Evolutionary conservation across 2,113 vertebrate species (phyloP).

Genomic region (Picathartes gymnocephalus): DNA sequence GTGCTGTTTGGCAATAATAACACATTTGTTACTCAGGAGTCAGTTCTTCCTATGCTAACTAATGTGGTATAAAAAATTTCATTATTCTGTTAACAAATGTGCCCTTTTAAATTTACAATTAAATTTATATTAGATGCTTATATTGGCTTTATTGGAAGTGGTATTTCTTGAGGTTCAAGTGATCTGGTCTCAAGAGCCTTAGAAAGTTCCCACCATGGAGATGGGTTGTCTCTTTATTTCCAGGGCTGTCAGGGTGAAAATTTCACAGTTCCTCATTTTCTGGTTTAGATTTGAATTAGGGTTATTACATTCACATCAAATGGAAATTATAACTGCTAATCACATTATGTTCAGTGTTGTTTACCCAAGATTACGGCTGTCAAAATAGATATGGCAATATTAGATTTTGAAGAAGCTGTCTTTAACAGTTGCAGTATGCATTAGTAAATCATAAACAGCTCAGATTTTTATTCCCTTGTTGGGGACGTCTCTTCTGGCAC

Average conservation of each 20-base stretch:
- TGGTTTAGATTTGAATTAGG: neutral
- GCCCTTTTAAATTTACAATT: neutral
- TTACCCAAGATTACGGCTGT: neutral
- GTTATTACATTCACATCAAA: slow-evolving; percentile 2
- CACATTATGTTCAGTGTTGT: slow-evolving; percentile 8
- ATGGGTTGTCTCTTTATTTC: neutral
- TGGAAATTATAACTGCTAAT: slow-evolving; percentile 24
- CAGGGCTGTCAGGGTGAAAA: neutral
- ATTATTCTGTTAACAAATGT: neutral
- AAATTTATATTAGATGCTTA: neutral
- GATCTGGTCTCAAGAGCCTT: neutral
- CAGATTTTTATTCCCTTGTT: neutral
- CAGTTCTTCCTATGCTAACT: neutral
- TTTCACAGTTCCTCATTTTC: neutral
- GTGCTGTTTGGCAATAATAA: neutral
- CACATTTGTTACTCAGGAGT: neutral
- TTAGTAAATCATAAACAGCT: slow-evolving; percentile 1
- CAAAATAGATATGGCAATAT: neutral
- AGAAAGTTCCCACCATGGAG: neutral
- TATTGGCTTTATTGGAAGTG: neutral
- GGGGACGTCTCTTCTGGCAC: neutral
- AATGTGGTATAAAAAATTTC: neutral
- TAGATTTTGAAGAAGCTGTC: neutral
- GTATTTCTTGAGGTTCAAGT: neutral
- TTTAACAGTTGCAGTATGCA: neutral